Evolutionary conservation across 2,113 vertebrate genomes (phyloP), one percentile per base, ranked within the genome.

Genomic region (Cromileptes altivelis): DNA sequence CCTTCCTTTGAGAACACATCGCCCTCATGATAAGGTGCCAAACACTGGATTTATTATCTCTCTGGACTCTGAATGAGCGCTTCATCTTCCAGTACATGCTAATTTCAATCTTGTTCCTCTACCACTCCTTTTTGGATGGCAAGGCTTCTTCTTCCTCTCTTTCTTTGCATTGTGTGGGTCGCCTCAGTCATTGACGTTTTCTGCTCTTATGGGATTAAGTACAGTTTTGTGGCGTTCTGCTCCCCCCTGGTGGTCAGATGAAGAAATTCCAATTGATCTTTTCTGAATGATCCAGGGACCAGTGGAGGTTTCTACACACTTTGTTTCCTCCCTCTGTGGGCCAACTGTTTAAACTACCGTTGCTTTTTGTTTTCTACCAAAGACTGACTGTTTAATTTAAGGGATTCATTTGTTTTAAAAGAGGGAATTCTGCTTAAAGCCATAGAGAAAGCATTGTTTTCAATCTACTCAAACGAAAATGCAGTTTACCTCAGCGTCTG

Each of bases 401-500:
- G 45, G 45, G 25, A 70, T 75, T 85, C 23, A 1, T 67, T 67
- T 76, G 15, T 57, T 70, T 84, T 63, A 18, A 63, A 74, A 64
- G 10, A 33, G 60, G 55, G 71, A 79, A 55, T 74, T 65, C 30
- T 84, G 53, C 23, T 82, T 42, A 45, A 92, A 93, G 88, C 89
- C 88, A 92, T 88, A 90, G 33, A 37, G 30, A 87, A 60, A 80
- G 49, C 19, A 61, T 78, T 78, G 60, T 79, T 84, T 77, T 75
- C 72, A 71, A 64, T 70, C 21, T 56, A 65, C 53, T 74, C 49
- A 57, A 55, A 81, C 60, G 53, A 75, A 61, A 85, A 89, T 74
- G 71, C 82, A 70, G 74, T 74, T 90, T 93, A 94, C 91, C 90
- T 94, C 92, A 87, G 74, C 70, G 33, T 68, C 75, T 45, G 75